phyloP scores from a whole-genome alignment of 2,888 invertebrate species.

The Callyntrura sp. region DNA sequence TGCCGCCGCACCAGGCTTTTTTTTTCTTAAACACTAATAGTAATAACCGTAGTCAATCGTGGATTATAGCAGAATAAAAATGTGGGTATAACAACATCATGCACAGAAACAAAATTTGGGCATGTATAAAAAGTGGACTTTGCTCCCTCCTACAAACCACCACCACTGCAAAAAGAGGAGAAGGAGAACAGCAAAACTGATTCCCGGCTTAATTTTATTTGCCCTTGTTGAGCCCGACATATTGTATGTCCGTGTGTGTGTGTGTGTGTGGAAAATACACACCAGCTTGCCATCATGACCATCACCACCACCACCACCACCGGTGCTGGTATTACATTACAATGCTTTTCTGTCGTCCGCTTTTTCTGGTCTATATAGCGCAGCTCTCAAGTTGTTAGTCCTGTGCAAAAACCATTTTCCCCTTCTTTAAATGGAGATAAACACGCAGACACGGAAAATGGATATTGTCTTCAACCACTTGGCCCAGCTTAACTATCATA shows the following conservation, averaged over 20 bases:
- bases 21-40: too few relatives aligned
- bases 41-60: background rate
- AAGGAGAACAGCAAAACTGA: constrained; percentile 57
- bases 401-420: constrained; percentile 37
- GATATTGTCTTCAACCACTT: constrained; percentile 41
- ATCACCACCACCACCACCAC: too few relatives aligned
- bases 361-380: background rate
- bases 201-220: constrained; percentile 73
- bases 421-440: constrained; percentile 28
- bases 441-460: constrained; percentile 58
- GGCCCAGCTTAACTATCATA: constrained; percentile 22
- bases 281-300: background rate
- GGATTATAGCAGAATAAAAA: background rate
- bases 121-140: constrained; percentile 58
- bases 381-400: background rate
- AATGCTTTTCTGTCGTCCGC: background rate
- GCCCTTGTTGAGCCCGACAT: constrained; percentile 73
- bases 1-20: background rate
- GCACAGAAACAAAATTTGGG: background rate
- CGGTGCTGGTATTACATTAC: background rate
- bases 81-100: background rate
- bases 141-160: constrained; percentile 69
- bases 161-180: constrained; percentile 38
- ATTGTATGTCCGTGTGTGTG: background rate
- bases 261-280: constrained; percentile 11